Percentiles rank a stretch among this genome's conserved stretches.
Evolutionary conservation across 1,140 invertebrate species (phyloP).

Genomic region (Thaumetopoea pityocampa): DNA sequence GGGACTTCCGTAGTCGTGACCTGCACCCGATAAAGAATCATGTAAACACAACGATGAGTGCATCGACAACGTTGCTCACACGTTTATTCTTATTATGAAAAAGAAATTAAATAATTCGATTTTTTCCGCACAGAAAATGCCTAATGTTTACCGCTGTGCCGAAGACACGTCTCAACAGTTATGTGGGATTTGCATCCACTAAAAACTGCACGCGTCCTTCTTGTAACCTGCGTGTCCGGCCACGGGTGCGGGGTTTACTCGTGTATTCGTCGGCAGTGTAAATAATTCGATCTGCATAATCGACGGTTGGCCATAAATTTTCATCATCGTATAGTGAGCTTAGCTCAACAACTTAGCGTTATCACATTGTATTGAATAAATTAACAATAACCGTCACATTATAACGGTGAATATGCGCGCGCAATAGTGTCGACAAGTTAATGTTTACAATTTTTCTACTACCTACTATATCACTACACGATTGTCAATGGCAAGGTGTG

Average conservation of each 20-base stretch:
- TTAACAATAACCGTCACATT: conserved; percentile 50
- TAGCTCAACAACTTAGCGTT: conserved; percentile 28
- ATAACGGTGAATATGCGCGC: conserved; percentile 31
- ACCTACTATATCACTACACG: conserved; percentile 29
- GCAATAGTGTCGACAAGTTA: conserved; percentile 16
- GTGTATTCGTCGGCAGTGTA: no score
- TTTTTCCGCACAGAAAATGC: no score
- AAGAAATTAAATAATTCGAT: conserved; percentile 50
- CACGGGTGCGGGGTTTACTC: no score
- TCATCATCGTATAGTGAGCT: conserved; percentile 47
- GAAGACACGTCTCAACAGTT: no score
- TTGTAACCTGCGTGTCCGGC: no score
- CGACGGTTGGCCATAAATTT: conserved; percentile 33
- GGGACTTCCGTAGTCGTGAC: conserved; percentile 35
- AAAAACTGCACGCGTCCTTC: no score
- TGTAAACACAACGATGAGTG: conserved; percentile 27
- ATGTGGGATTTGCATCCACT: no score
- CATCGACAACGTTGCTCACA: conserved; percentile 21
- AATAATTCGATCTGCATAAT: conserved; percentile 58
- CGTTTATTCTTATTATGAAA: conserved; percentile 40
- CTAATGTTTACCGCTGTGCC: no score
- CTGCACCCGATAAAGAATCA: conserved; percentile 15
- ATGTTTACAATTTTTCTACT: conserved; percentile 31
- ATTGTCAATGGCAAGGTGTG: conserved; percentile 44
- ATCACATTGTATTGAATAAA: conserved; percentile 39